A percentile compares a stretch with the other conserved stretches of the same genome.
Evolutionary conservation across 2,797 vertebrate genomes (phyloP).

Genomic region (Phoebastria nigripes): DNA sequence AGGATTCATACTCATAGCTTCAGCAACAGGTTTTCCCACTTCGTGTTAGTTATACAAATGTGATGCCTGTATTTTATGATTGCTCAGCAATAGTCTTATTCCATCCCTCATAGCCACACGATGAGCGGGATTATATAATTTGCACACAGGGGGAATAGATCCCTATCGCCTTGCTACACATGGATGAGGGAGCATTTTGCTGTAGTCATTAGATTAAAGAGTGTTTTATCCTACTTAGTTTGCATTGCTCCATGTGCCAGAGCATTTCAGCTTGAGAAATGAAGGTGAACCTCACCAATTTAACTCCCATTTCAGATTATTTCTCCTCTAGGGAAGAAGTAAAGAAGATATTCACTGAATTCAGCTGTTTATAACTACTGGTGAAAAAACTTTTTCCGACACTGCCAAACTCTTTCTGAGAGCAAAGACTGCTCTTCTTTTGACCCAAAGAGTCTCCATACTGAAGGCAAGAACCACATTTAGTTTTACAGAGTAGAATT

Average conservation of each 20-base stretch:
- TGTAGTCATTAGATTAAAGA: not conserved
- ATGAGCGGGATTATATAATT: not conserved
- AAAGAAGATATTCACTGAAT: not conserved
- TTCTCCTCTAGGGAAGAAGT: not conserved
- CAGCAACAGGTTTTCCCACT: not conserved
- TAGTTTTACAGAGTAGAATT: not conserved
- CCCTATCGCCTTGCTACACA: rapidly evolving
- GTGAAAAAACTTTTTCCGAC: not conserved
- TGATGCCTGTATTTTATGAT: not conserved
- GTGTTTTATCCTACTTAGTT: not conserved
- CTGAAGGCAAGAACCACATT: not conserved
- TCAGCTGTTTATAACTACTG: not conserved
- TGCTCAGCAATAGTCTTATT: not conserved
- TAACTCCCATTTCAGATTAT: not conserved
- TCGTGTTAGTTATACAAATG: not conserved
- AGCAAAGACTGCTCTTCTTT: not conserved
- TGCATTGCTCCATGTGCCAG: not conserved
- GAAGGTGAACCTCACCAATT: not conserved
- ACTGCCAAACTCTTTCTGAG: not conserved
- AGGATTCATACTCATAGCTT: not conserved
- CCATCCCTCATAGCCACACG: not conserved
- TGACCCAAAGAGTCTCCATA: not conserved
- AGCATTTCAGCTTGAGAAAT: not conserved
- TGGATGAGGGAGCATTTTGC: not conserved
- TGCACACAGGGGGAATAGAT: not conserved